Evolutionary conservation across 2,113 vertebrate genomes (phyloP), one percentile per base, ranked within the genome.

Genomic region (Neolamprologus brichardi): DNA sequence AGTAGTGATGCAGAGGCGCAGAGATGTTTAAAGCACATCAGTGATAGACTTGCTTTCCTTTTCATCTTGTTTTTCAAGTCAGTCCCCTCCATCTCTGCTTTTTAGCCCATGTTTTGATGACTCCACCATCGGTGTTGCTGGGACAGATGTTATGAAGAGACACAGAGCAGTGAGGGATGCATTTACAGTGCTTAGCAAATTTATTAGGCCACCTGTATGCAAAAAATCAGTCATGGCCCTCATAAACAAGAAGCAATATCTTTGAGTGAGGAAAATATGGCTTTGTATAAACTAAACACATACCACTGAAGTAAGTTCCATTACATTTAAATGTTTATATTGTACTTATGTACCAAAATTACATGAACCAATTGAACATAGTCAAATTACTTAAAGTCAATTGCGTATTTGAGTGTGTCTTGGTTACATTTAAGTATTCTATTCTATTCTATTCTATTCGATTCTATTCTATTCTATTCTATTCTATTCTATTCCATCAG

Each of bases 11-110:
- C 34, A 7, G 58, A 77, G 62, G 23, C 14, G 23, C 53, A 4
- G 62, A 81, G 37, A 90, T 81, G 56, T 86, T 94, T 77, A 67
- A 79, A 84, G 80, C 70, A 6, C 79, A 86, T 52, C 75, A 84
- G 51, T 90, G 64, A 77, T 3, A 8, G 34, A 70, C 5, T 0
- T 8, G 67, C 12, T 17, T n/a, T 84, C 11, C n/a, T 6, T 82
- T 81, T 84, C 41, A 52, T 60, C n/a, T 5, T 54, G 8, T 11
- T 62, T 82, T 83, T 81, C 77, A 90, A 83, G 81, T 82, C 17
- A 18, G 14, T 30, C 44, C 30, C 18, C 28, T 52, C 56, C 8
- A 8, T 67, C 20, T 70, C 20, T 34, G 3, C 39, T 32, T 67
- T n/a, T 81, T 23, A 46, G 20, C 56, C 85, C 37, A 41, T 20